Evolutionary conservation across 2,888 invertebrate genomes (phyloP).

Genomic region (Protodeltote pygarga): DNA sequence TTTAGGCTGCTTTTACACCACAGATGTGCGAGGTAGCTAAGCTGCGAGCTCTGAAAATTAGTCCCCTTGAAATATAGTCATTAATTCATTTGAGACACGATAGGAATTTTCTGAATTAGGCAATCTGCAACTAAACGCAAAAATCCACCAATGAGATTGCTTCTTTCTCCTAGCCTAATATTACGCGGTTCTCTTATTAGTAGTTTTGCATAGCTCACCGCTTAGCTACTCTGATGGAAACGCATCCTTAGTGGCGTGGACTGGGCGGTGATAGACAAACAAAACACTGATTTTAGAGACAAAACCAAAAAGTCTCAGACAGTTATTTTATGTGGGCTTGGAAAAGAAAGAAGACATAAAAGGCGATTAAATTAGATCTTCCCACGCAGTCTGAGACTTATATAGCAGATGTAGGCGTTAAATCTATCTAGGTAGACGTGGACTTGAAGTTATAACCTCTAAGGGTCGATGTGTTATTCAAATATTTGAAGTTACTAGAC

Average conservation of each 20-base stretch:
- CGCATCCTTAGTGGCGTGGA: too few species aligned
- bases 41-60: too few species aligned
- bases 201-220: too few species aligned
- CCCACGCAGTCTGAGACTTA: conserved; percentile 11
- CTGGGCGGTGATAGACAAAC: too few species aligned
- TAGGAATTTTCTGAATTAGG: too few species aligned
- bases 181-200: neutral
- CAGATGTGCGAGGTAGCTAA: too few species aligned
- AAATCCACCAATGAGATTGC: too few species aligned
- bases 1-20: conserved; percentile 7
- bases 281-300: too few species aligned
- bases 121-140: too few species aligned
- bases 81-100: too few species aligned
- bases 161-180: neutral
- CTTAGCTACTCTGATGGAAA: too few species aligned
- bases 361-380: conserved; percentile 14
- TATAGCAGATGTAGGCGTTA: conserved; percentile 16
- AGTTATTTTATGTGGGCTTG: conserved; percentile 7
- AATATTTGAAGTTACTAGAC: conserved; percentile 9
- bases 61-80: too few species aligned
- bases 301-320: conserved; percentile 1
- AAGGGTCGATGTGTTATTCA: conserved; percentile 9
- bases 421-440: conserved; percentile 6
- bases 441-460: conserved; percentile 8
- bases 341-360: conserved; percentile 6